Conservation (phyloP, 2,113 vertebrate genomes). For the Bucco capensis region DNA sequence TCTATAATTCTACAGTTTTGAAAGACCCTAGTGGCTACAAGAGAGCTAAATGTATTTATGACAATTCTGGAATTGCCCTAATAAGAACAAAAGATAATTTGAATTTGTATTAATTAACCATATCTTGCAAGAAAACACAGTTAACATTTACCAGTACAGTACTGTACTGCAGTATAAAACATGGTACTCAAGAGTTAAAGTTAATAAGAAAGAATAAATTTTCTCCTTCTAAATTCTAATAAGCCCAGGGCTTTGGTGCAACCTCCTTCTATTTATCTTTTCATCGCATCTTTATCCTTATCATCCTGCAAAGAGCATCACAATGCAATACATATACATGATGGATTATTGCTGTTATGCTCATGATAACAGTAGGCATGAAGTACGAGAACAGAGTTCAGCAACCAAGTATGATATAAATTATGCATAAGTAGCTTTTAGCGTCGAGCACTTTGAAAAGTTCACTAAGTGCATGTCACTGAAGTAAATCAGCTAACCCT, state of each 20-base stretch:
- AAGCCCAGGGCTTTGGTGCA: not conserved
- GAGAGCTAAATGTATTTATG: not conserved
- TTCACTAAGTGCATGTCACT: not conserved
- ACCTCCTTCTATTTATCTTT: not conserved
- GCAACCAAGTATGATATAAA: slow-evolving; percentile 19
- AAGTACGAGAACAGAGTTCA: slow-evolving; percentile 40
- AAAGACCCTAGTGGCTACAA: not conserved
- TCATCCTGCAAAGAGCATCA: not conserved
- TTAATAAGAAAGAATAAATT: not conserved
- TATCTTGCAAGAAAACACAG: not conserved
- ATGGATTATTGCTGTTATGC: slow-evolving; percentile 36
- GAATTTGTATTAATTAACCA: not conserved
- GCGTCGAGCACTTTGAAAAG: not conserved
- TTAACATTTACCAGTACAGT: not conserved
- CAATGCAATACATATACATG: not conserved
- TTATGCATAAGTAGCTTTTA: slow-evolving; percentile 51
- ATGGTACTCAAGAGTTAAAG: not conserved
- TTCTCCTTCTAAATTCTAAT: not conserved
- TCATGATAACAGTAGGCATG: not conserved
- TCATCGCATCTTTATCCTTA: not conserved
- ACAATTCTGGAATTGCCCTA: not conserved
- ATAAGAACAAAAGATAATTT: not conserved
- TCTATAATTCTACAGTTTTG: no score
- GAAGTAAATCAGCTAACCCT: not conserved
- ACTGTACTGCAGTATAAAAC: not conserved